These are phyloP conservation scores for Phengaris arion DNA, from an alignment of 2,888 invertebrate genomes.

Conservation along the genomic window DNA sequence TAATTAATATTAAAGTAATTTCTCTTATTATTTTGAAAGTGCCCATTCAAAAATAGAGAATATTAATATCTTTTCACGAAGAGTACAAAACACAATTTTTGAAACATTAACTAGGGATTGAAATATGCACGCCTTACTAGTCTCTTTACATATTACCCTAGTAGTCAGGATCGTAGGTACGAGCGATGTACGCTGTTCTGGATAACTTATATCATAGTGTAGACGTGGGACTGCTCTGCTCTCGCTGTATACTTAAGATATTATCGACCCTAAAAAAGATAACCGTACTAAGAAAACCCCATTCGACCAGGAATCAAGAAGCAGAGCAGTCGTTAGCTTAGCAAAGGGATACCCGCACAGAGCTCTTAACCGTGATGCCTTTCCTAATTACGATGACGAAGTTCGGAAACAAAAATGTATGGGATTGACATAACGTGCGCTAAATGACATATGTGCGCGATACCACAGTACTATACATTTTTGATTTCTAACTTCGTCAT, in stretches of 20 bases:
- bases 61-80: slow-evolving; percentile 9
- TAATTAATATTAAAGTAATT: not conserved
- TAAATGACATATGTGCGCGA: too few relatives aligned
- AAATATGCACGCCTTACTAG: slow-evolving; percentile 38
- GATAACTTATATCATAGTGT: slow-evolving; percentile 75
- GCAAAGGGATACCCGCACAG: slow-evolving; percentile 52
- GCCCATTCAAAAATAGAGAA: not conserved
- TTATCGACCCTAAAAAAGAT: not conserved
- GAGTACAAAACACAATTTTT: slow-evolving; percentile 11
- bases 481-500: too few relatives aligned
- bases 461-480: too few relatives aligned
- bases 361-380: too few relatives aligned
- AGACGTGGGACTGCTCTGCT: slow-evolving; percentile 45
- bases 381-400: too few relatives aligned
- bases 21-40: not conserved
- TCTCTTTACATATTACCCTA: slow-evolving; percentile 34
- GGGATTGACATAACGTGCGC: too few relatives aligned
- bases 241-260: slow-evolving; percentile 16
- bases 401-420: too few relatives aligned
- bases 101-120: slow-evolving; percentile 25
- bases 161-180: slow-evolving; percentile 36
- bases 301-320: slow-evolving; percentile 25
- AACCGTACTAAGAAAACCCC: not conserved
- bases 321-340: slow-evolving; percentile 53
- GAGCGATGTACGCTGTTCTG: slow-evolving; percentile 66